phyloP scores from a whole-genome alignment of 1,140 invertebrate genomes.

The Anoplophora glabripennis region DNA sequence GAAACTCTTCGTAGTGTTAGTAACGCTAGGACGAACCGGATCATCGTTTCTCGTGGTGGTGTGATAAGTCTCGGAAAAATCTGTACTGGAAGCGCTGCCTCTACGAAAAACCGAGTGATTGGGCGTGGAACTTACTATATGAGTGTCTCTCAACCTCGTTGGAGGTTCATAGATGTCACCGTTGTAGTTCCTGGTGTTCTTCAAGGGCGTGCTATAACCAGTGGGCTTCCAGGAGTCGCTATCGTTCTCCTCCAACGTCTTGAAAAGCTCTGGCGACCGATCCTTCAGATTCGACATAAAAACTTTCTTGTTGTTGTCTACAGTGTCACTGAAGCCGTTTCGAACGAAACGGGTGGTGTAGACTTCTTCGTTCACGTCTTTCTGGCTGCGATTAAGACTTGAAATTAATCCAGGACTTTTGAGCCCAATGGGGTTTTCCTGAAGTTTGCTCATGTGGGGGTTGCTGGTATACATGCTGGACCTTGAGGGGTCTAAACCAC shows the following conservation, averaged over 20 bases:
- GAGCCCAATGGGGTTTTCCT: constrained; percentile 67
- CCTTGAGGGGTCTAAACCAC: constrained; percentile 33
- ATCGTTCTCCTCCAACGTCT: constrained; percentile 64
- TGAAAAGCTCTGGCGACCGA: constrained; percentile 72
- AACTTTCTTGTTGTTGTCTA: constrained; percentile 65
- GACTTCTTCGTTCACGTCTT: constrained; percentile 62
- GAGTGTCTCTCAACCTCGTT: constrained; percentile 37
- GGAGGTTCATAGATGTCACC: constrained; percentile 46
- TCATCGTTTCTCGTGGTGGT: constrained; percentile 64
- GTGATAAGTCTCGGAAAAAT: constrained; percentile 67
- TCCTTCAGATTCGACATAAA: constrained; percentile 70
- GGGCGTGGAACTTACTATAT: constrained; percentile 27
- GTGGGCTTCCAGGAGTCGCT: constrained; percentile 40
- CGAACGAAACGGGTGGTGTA: constrained; percentile 56
- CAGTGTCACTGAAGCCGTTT: constrained; percentile 54
- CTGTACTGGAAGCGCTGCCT: constrained; percentile 62
- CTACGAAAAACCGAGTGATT: constrained; percentile 47
- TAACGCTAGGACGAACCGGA: constrained; percentile 60
- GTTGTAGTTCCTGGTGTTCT: constrained; percentile 38
- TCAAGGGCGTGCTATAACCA: constrained; percentile 44
- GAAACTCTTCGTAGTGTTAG: constrained; percentile 65
- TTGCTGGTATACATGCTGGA: constrained; percentile 69
- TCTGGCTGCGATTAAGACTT: constrained; percentile 76
- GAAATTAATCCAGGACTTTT: constrained; percentile 82
- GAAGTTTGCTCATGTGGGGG: constrained; percentile 66